Conservation (phyloP, 1,140 invertebrate genomes). For the Formica exsecta region DNA sequence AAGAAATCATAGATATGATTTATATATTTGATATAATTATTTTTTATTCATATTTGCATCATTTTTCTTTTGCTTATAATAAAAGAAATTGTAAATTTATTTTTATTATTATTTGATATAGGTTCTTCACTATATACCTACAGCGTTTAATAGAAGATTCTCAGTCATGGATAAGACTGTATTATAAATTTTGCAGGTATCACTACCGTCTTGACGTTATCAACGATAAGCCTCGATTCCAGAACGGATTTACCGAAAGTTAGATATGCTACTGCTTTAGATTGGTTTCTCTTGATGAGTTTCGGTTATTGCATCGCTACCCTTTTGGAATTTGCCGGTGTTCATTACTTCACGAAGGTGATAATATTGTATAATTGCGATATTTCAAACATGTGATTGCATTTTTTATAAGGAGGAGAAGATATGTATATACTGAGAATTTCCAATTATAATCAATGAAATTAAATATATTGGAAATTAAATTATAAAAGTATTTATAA, state of each 20-base stretch:
- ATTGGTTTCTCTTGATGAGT: conserved; percentile 97
- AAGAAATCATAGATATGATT: background rate
- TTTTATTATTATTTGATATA: background rate
- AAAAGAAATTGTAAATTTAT: background rate
- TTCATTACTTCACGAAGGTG: conserved; percentile 97
- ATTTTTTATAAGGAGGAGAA: background rate
- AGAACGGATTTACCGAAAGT: conserved; percentile 96
- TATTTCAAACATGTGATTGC: background rate
- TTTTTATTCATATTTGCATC: background rate
- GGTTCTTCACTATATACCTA: too few relatives aligned
- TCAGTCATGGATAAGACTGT: background rate
- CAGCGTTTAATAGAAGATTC: background rate
- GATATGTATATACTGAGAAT: background rate
- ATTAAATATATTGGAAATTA: conserved; percentile 2
- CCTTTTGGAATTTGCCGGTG: conserved; percentile 96
- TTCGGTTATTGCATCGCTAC: conserved; percentile 98
- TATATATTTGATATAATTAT: conserved; percentile 1
- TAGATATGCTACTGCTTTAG: conserved; percentile 95
- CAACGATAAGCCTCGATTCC: conserved; percentile 96
- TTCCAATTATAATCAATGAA: background rate
- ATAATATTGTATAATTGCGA: conserved; percentile 28
- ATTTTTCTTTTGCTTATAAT: background rate
- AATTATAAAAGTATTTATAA: background rate
- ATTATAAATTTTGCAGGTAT: conserved; percentile 89
- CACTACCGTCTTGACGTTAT: conserved; percentile 96